Evolutionary conservation across 2,113 vertebrate genomes (phyloP), one percentile per base, ranked within the genome.

Genomic region (Thalassoma bifasciatum): DNA sequence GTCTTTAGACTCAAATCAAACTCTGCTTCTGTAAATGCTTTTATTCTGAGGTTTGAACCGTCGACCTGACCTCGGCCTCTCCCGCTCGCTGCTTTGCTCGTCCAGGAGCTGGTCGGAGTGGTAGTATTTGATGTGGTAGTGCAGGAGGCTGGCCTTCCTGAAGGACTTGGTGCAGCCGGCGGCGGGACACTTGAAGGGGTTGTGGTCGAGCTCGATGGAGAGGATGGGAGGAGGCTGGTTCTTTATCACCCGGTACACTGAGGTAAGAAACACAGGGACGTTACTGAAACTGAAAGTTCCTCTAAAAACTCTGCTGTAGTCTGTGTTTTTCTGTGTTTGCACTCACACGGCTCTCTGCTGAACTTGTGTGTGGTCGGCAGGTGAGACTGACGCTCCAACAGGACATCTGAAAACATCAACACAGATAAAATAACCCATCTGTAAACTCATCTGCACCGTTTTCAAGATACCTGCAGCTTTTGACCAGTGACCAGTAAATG

Each of bases 111-210:
- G 86, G 81, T 96, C 95, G 1, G 94, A 95, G 81, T 99, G 98
- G 90, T 98, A 99, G 89, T 99, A 99, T 84, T 99, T 99, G 94
- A 98, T 96, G 91, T 99, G 98, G 93, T 97, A 98, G 92, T 99
- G 95, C 76, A 99, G 91, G 70, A 99, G 91, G 82, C 97, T 96
- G 21, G 96, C 95, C 94, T 98, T 99, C 91, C 98, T 95, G 92
- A 99, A 99, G 24, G 95, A 96, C 91, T 99, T 99, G 52, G 92
- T 92, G 91, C 98, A 99, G 91, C 95, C 96, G 11, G 91, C 89
- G 34, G 96, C 91, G 12, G 95, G 96, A 92, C 98, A 99, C 92
- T 96, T 96, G 93, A 98, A 98, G 42, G 96, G 96, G 85, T 95
- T 95, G 92, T 97, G 96, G 92, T 99, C 96, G 87, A 98, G 83